phyloP scores from a whole-genome alignment of 92 coral and sea anemone species.

The Siderastrea siderea region DNA sequence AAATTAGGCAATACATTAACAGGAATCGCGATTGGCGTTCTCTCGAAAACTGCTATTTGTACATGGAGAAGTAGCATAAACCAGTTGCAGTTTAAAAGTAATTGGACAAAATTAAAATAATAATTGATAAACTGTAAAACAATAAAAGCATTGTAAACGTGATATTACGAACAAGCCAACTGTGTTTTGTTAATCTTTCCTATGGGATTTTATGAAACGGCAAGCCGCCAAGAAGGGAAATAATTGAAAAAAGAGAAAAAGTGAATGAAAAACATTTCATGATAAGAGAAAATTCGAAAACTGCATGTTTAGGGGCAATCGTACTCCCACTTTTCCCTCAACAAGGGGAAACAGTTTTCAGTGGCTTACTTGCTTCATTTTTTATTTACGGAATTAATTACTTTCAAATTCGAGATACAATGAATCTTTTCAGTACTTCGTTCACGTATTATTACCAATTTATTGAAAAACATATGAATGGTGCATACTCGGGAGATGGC shows the following conservation, averaged over 20 bases:
- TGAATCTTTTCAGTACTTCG: not conserved
- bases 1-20: no score
- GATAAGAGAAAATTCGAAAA: no score
- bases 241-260: not conserved
- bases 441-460: not conserved
- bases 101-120: not conserved
- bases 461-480: not conserved
- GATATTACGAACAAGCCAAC: not conserved
- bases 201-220: constrained; percentile 23
- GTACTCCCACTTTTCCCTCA: no score
- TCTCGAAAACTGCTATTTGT: not conserved
- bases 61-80: not conserved
- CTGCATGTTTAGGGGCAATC: no score
- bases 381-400: not conserved
- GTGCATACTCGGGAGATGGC: not conserved
- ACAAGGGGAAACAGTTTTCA: not conserved
- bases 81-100: not conserved
- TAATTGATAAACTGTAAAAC: constrained; percentile 12
- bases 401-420: not conserved
- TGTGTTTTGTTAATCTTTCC: constrained; percentile 6
- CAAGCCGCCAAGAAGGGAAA: not conserved
- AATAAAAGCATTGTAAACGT: not conserved
- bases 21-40: no score
- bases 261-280: no score
- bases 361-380: not conserved